Evolutionary conservation across 64 coral and sea anemone species (phyloP), one percentile per base, ranked within the genome.

Genomic region (Catalaphyllia jardinei): DNA sequence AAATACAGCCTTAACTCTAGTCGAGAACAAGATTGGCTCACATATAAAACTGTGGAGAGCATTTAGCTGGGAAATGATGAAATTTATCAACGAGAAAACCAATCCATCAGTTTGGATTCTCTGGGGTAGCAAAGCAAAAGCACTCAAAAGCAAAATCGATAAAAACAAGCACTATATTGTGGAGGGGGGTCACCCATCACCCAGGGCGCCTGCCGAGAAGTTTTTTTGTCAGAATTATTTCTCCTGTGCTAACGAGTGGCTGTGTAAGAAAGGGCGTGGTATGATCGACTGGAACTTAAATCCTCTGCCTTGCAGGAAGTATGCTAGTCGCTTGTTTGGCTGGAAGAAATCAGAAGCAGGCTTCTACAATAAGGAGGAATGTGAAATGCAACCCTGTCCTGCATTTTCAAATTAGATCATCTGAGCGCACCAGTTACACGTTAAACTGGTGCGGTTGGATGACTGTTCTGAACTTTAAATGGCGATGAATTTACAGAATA

Each of bases 161-260:
- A 29, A 60, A 28, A 87, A 20, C 71, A 87, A 87, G 86, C 86
- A 87, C 60, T 87, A 87, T 12, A 52, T 87, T 49, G 49, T 74
- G 24, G 29, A 52, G 49, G 86, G 86, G 25, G 86, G 86, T 12
- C 86, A 87, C 49, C 86, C 86, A 25, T 86, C 82, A 31, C 86
- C 86, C 19, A 87, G 63, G 29, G 86, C 86, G 72, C 38, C 71
- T 10, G 42, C 38, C 0, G 74, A 13, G 5, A 49, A 74, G 10
- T 87, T 87, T n/a, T 87, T 87, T 46, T 87, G 86, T 22, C 67
- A 87, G 57, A 87, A 87, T 87, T 87, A 87, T 30, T 87, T 73
- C 29, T 29, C 24, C 22, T 87, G 84, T 54, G 42, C 84, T 1
- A 87, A 74, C 72, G 69, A 87, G 11, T 87, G 67, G 67, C 86